Evolutionary conservation across 1,140 invertebrate genomes (phyloP).

Genomic region (Grapholita molesta): DNA sequence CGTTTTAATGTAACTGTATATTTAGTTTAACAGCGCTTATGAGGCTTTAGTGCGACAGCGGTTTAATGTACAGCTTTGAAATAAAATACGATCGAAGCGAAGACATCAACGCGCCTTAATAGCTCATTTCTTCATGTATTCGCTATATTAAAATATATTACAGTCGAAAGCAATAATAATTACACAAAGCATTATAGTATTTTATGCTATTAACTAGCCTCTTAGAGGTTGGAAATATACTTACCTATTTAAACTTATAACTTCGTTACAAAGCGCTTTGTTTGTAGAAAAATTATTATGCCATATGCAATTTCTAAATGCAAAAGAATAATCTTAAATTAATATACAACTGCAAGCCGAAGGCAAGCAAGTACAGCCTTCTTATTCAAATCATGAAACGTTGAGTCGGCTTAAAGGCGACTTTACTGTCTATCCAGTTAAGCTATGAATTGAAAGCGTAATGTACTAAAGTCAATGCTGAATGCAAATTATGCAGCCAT

Average conservation of each 20-base stretch:
- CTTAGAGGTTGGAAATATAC: too few relatives aligned
- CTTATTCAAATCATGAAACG: not conserved
- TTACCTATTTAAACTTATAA: too few relatives aligned
- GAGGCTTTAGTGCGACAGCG: not conserved
- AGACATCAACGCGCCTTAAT: conserved; percentile 68
- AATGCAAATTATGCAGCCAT: not conserved
- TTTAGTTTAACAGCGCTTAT: conserved; percentile 21
- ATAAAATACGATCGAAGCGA: conserved; percentile 43
- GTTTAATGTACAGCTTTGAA: conserved; percentile 17
- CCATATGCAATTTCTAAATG: not conserved
- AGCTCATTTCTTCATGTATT: not conserved
- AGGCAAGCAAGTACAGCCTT: not conserved
- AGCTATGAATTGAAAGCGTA: not conserved
- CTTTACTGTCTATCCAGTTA: not conserved
- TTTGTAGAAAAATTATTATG: too few relatives aligned
- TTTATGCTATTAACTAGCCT: too few relatives aligned
- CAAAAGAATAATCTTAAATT: not conserved
- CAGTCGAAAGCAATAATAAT: too few relatives aligned
- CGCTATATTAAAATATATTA: too few relatives aligned
- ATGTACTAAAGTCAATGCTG: not conserved
- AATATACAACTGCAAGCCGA: not conserved
- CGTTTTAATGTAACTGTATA: not conserved
- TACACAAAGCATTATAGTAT: too few relatives aligned
- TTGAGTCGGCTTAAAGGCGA: not conserved
- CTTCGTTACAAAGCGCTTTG: too few relatives aligned